Percentiles rank a stretch among this genome's conserved stretches.
Conservation (phyloP, 2,797 vertebrate species). For the Lutra lutra region DNA sequence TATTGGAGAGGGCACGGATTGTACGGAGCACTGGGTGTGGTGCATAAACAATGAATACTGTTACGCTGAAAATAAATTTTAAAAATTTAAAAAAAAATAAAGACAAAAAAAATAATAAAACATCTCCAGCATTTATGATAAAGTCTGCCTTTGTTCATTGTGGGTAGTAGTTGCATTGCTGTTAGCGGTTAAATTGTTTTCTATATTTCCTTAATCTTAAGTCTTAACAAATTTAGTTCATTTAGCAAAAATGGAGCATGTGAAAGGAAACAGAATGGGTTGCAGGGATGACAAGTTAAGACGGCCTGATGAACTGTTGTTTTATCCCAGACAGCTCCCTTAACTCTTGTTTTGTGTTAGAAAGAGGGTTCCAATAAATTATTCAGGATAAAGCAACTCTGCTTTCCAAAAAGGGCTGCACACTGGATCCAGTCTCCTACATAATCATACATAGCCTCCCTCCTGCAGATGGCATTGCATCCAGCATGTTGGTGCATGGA, state of each 20-base stretch:
- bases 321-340: conserved; percentile 36
- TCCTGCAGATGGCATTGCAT: background rate
- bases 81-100: no score
- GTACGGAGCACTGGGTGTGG: no score
- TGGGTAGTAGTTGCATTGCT: background rate
- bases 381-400: conserved; percentile 66
- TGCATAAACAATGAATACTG: no score
- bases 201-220: background rate
- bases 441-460: conserved; percentile 58
- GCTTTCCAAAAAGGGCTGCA: conserved; percentile 54
- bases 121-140: background rate
- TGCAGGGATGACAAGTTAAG: background rate
- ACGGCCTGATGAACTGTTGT: background rate
- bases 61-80: no score
- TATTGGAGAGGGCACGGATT: no score
- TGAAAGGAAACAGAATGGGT: background rate
- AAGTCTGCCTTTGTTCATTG: background rate
- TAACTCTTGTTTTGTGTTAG: conserved; percentile 13
- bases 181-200: background rate
- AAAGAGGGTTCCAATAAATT: conserved; percentile 76
- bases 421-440: conserved; percentile 66
- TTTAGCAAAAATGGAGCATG: background rate
- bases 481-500: conserved; percentile 70
- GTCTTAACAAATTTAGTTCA: conserved; percentile 14
- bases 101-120: background rate